Evolutionary conservation across 2,888 invertebrate genomes (phyloP), one percentile per base, ranked within the genome.

Genomic region (Andrena bicolor): DNA sequence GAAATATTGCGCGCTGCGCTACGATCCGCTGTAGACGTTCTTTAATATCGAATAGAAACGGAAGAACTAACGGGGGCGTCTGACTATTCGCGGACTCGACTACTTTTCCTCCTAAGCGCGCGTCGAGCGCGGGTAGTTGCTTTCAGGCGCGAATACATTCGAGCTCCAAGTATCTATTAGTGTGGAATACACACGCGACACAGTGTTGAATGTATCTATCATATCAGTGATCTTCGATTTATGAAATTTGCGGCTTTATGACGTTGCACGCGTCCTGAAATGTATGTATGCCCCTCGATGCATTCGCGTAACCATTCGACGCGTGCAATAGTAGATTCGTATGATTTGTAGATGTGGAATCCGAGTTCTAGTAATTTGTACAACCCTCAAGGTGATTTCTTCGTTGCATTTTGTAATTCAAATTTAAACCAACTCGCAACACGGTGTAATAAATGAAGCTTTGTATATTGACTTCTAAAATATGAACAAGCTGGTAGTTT

Each of bases 1-100:
- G 81, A 80, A 71, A 82, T 66, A 82, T 71, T 41, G 60, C 80
- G 51, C 56, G 48, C 32, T 56, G 32, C 32, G 23, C 8, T n/a
- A 20, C 6, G 28, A 13, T 30, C 41, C 30, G 32, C 48, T 13
- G 0, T 23, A 20, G 3, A n/a, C 5, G 28, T 32, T 32, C 20
- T 66, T 41, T 61, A 65, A 30, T 35, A 32, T 16, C 23, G 49
- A 26, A 7, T 13, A 6, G 41, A 32, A 53, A 56, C 6, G 16
- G 4, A 32, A 8, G 4, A 61, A 51, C 10, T 48, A 35, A 48
- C 10, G 30, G 0, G 0, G 8, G 2, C 13, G 51, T 32, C 8
- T 30, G 65, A n/a, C 70, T 28, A 30, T 7, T 13, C 70, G n/a
- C 48, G 7, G 58, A 60, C 20, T 20, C 28, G 16, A 48, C 28